These are phyloP conservation scores for Polydrusus tereticollis DNA, from an alignment of 2,888 invertebrate genomes.

Conservation along the genomic window DNA sequence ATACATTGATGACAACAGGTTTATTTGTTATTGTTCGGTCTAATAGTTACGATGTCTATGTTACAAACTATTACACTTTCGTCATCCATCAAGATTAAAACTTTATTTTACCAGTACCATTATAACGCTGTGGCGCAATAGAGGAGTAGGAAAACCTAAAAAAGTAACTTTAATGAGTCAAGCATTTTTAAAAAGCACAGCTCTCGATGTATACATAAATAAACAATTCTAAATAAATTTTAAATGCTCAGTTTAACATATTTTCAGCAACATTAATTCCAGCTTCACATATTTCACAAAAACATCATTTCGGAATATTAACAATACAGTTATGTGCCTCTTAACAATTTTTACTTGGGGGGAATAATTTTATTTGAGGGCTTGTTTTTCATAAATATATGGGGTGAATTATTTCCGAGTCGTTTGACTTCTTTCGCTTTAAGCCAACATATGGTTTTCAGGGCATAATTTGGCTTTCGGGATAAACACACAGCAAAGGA, in stretches of 20 bases:
- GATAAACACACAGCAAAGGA: not conserved
- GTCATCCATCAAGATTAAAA: no score
- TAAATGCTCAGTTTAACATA: conserved; percentile 2
- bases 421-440: conserved; percentile 12
- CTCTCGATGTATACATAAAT: no score
- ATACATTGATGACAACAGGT: no score
- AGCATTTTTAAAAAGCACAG: no score
- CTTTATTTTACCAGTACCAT: no score
- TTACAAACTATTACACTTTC: no score
- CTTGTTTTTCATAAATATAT: conserved; percentile 22
- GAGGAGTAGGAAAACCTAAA: no score
- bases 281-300: not conserved
- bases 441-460: conserved; percentile 12
- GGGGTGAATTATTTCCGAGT: conserved; percentile 9
- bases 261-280: conserved; percentile 10
- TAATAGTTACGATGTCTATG: no score
- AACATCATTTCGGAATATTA: conserved; percentile 20
- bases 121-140: no score
- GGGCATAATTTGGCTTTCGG: not conserved
- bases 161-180: no score
- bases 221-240: no score
- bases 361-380: conserved; percentile 16
- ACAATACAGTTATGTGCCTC: conserved; percentile 9
- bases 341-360: conserved; percentile 11
- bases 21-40: no score